phyloP scores from a whole-genome alignment of 2,888 invertebrate genomes.

The Stenolophus ochropezus region DNA sequence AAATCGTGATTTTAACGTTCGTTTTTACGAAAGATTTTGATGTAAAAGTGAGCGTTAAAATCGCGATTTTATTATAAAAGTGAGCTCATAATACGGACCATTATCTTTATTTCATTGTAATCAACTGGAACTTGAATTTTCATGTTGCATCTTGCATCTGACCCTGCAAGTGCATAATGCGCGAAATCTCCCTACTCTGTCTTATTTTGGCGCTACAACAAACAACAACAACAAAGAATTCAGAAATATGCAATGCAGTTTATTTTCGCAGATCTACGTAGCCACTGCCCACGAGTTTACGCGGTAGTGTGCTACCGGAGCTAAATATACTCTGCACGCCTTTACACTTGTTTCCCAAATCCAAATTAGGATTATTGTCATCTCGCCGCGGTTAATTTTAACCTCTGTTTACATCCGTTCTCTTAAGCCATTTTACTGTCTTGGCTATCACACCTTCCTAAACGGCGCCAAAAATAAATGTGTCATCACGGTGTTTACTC shows the following conservation, averaged over 20 bases:
- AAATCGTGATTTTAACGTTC: too few relatives aligned
- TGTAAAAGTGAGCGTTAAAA: too few relatives aligned
- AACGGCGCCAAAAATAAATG: background rate
- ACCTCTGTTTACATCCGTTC: slow-evolving; percentile 33
- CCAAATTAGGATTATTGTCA: slow-evolving; percentile 54
- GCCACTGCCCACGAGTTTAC: slow-evolving; percentile 50
- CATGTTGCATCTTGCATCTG: background rate
- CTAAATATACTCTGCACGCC: slow-evolving; percentile 40
- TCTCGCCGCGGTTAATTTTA: slow-evolving; percentile 11
- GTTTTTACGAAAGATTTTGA: too few relatives aligned
- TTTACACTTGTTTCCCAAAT: slow-evolving; percentile 22
- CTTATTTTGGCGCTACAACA: background rate
- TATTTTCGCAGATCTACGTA: slow-evolving; percentile 50
- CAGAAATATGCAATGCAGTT: slow-evolving; percentile 43
- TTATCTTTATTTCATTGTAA: too few relatives aligned
- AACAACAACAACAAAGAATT: slow-evolving; percentile 43
- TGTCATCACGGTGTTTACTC: background rate
- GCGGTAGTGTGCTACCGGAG: slow-evolving; percentile 1
- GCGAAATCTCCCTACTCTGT: background rate
- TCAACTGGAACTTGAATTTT: background rate
- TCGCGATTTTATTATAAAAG: too few relatives aligned
- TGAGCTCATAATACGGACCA: too few relatives aligned
- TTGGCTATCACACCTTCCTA: background rate
- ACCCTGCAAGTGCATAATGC: background rate
- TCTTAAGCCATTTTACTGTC: background rate